Evolutionary conservation across 2,888 invertebrate species (phyloP), one percentile per base, ranked within the genome.

Genomic region (Pollenia labialis): DNA sequence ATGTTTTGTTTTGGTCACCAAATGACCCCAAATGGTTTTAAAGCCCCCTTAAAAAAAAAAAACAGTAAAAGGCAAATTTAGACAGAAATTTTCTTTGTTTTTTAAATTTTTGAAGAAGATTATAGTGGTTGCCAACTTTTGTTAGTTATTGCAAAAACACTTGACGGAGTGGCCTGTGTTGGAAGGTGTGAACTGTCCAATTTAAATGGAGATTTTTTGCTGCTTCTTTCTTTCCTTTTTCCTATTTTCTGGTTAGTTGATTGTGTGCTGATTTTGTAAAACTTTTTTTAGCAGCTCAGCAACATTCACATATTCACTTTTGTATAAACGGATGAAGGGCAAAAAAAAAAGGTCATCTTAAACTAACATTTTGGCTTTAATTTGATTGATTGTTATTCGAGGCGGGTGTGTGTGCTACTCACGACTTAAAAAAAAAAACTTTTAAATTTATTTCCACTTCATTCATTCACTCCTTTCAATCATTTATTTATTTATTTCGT

Each of bases 351-450:
- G 52, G 52, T 75, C 68, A 82, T 60, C 46, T 18, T 56, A 54
- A 48, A 42, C 44, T 8, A 16, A 50, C 32, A 71, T 10, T 23
- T 74, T 75, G 62, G 52, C 68, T 80, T 85, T 75, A 80, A 54
- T 80, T 85, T 85, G 84, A 85, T 85, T 85, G 84, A 80, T 85
- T 80, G 80, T 75, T 74, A 48, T 84, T 68, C 54, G 18, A 74
- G 16, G 64, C 72, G 83, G 83, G 83, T 52, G 83, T 72, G 50
- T 52, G 83, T 72, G 50, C 46, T 40, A 54, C 40, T 77, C 69
- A 64, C 71, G 62, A 72, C 64, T 42, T 18, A 44, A 66, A 44
- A 62, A 42, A 16, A 11, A 23, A 23, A 12, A 44, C 42, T 62
- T 42, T 44, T 71, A 50, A 52, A 60, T 69, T 50, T 62, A 60